Evolutionary conservation across 2,888 invertebrate genomes (phyloP), one percentile per base, ranked within the genome.

Genomic region (Apodemia duryi): DNA sequence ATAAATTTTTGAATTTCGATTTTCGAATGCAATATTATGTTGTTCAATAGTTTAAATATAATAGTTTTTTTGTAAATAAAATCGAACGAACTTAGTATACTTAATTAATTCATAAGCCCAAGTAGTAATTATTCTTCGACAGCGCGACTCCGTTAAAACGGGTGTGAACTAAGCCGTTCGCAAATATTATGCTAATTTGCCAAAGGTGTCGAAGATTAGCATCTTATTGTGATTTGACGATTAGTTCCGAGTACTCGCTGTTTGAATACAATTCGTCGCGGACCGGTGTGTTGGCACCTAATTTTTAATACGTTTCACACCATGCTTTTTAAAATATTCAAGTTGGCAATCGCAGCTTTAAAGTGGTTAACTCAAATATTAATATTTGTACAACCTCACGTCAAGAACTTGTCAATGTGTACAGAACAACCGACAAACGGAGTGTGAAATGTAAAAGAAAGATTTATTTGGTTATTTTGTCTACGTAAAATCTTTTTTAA

Each of bases 151-250:
- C 49, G 29, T 32, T 49, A 51, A 28, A 52, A 32, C 60, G 46
- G 60, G 46, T 62, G 46, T 10, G 38, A 77, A 76, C 68, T 74
- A 78, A 75, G 69, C 72, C 71, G 68, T 76, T 71, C 68, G 78
- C 79, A 74, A 75, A 84, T 74, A 82, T 82, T 85, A 91, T 91
- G 91, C 82, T 81, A 91, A 91, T 88, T 61, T 57, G 28, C 67
- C 63, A 88, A 91, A 91, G 91, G 91, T 91, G 91, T 86, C 75
- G 80, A 85, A 89, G 91, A 89, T 91, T 91, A 88, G 80, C 84
- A 88, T 87, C 88, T 90, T 90, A 87, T 88, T 90, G 79, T 86
- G 85, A 85, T 85, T 82, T 78, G 71, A 70, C 76, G 82, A 87
- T 89, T 88, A 73, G 89, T 83, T 84, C 79, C 86, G 83, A 79